These are phyloP conservation scores for Calliopum simillimum DNA, from an alignment of 2,888 invertebrate species.

Conservation along the genomic window DNA sequence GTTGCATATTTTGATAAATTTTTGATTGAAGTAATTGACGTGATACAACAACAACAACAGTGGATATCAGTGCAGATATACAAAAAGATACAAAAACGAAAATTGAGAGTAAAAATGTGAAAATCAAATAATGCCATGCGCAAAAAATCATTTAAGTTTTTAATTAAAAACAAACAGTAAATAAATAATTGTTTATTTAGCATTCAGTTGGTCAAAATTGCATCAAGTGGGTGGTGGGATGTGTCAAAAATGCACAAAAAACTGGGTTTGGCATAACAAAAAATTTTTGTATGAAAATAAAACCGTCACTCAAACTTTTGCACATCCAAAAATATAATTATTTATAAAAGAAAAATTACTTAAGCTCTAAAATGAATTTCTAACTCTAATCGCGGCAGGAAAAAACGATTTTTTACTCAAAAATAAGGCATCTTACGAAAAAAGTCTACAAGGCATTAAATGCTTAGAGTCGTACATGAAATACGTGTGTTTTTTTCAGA, in stretches of 20 bases:
- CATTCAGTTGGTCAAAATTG: conserved; percentile 26
- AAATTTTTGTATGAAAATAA: no score
- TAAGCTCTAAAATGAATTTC: no score
- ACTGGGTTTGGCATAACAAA: no score
- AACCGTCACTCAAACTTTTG: no score
- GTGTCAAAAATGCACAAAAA: neutral
- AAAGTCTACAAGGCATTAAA: no score
- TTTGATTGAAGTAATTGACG: conserved; percentile 18
- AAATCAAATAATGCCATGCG: conserved; percentile 23
- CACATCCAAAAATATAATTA: no score
- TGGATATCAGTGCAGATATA: neutral
- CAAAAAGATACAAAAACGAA: conserved; percentile 3
- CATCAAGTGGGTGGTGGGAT: neutral
- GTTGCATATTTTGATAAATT: conserved; percentile 22
- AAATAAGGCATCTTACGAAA: no score
- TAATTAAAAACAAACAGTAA: conserved; percentile 50
- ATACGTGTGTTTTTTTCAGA: no score
- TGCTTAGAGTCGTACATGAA: no score
- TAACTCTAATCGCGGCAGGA: no score
- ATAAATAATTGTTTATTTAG: conserved; percentile 44
- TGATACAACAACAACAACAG: neutral
- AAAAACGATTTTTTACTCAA: no score
- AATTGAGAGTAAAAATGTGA: neutral
- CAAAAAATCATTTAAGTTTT: conserved; percentile 47
- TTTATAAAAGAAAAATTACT: no score